Conservation (phyloP, 2,113 vertebrate species). For the Suricata suricatta region DNA sequence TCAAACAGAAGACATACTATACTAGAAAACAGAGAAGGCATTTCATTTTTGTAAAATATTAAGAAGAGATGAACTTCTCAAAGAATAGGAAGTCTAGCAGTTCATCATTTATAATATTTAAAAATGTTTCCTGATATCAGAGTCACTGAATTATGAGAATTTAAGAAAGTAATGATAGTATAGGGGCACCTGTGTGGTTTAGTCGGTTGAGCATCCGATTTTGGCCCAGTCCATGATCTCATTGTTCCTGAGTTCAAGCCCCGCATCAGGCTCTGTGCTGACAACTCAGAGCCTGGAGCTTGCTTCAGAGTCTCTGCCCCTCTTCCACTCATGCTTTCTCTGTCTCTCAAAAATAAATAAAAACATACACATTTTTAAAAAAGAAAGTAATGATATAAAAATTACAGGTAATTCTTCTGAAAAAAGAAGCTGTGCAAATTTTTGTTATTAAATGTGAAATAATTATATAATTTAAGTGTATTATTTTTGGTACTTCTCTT, state of each 20-base stretch:
- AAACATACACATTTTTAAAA: too few relatives aligned
- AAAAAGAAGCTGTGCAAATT: conserved; percentile 6
- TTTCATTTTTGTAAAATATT: background rate
- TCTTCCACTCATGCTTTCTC: too few relatives aligned
- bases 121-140: background rate
- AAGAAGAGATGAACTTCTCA: background rate
- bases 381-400: background rate
- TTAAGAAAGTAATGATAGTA: background rate
- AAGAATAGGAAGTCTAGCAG: background rate
- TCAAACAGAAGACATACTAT: background rate
- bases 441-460: conserved; percentile 27
- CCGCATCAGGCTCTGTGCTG: too few relatives aligned
- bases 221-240: too few relatives aligned
- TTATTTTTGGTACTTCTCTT: background rate
- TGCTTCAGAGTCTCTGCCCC: too few relatives aligned
- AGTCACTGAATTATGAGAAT: background rate
- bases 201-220: too few relatives aligned
- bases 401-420: background rate
- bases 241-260: too few relatives aligned
- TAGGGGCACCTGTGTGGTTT: too few relatives aligned
- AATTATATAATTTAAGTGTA: background rate
- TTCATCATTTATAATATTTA: background rate
- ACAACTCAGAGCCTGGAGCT: too few relatives aligned
- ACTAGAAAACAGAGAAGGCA: background rate
- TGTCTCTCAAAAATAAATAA: too few relatives aligned